phyloP scores from a whole-genome alignment of 2,113 vertebrate genomes.

The Hiodon alosoides region DNA sequence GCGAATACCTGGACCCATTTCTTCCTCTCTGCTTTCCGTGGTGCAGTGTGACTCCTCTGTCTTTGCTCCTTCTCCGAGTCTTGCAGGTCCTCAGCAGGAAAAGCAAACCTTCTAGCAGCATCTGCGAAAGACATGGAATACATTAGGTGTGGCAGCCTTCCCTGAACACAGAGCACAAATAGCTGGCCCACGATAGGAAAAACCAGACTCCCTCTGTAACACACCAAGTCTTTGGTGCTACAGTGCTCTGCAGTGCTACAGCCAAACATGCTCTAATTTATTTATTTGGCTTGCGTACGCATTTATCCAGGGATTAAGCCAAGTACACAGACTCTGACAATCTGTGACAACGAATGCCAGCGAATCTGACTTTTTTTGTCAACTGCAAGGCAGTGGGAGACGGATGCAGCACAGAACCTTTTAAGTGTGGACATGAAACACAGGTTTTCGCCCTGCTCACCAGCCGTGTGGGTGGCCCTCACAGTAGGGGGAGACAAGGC shows the following conservation, averaged over 20 bases:
- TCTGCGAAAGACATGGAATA: constrained; percentile 49
- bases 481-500: constrained; percentile 40
- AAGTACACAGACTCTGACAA: neutral
- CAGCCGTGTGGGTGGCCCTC: constrained; percentile 51
- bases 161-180: constrained; percentile 34
- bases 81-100: constrained; percentile 45
- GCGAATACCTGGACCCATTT: constrained; percentile 80
- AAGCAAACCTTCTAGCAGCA: constrained; percentile 41
- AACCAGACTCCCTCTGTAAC: neutral
- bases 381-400: neutral
- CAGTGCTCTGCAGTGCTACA: neutral
- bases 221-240: neutral
- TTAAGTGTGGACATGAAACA: neutral
- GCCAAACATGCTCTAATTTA: neutral
- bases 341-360: neutral
- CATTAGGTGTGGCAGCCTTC: constrained; percentile 32
- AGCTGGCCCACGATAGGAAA: neutral
- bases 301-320: neutral
- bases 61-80: constrained; percentile 37
- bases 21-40: constrained; percentile 74
- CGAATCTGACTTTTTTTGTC: neutral
- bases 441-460: constrained; percentile 53
- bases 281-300: constrained; percentile 2
- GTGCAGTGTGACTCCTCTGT: constrained; percentile 65
- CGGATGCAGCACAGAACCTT: neutral